A percentile compares a stretch with the other conserved stretches of the same genome.
These are phyloP conservation scores for Nudaria mundana DNA, from an alignment of 2,888 invertebrate species.

Conservation along the genomic window DNA sequence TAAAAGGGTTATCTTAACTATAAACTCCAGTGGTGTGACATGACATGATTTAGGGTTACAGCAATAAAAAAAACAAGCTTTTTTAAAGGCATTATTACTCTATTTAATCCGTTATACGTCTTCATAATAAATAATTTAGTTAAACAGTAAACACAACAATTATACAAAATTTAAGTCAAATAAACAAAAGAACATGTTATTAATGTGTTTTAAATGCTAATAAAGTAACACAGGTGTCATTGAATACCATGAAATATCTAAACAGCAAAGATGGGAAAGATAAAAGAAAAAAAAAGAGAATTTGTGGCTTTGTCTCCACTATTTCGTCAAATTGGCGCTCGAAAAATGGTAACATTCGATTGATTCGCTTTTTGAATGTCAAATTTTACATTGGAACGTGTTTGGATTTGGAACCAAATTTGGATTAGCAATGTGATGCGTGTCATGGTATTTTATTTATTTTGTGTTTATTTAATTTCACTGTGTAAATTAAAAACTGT, in stretches of 20 bases:
- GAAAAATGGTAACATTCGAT: conserved; percentile 32
- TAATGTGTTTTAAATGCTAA: conserved; percentile 7
- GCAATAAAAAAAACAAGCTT: too few relatives aligned
- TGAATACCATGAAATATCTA: conserved; percentile 23
- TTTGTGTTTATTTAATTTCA: not conserved
- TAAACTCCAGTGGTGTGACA: too few relatives aligned
- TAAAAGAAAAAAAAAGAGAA: conserved; percentile 27
- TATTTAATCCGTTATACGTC: too few relatives aligned
- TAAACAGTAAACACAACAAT: not conserved
- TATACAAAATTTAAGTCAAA: not conserved
- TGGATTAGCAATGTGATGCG: too few relatives aligned
- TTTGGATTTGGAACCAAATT: too few relatives aligned
- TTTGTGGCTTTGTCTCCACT: conserved; percentile 49
- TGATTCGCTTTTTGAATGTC: conserved; percentile 55
- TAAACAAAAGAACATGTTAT: not conserved
- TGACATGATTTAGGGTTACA: too few relatives aligned
- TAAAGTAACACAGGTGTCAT: conserved; percentile 28
- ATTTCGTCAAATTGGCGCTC: conserved; percentile 49
- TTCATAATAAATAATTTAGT: not conserved
- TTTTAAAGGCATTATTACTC: too few relatives aligned
- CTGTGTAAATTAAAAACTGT: not conserved
- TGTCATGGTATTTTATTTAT: conserved; percentile 1
- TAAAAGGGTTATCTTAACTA: too few relatives aligned
- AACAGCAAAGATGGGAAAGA: conserved; percentile 29
- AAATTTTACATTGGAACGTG: conserved; percentile 57